Evolutionary conservation across 2,888 invertebrate species (phyloP).

Genomic region (Nesidiocoris tenuis): DNA sequence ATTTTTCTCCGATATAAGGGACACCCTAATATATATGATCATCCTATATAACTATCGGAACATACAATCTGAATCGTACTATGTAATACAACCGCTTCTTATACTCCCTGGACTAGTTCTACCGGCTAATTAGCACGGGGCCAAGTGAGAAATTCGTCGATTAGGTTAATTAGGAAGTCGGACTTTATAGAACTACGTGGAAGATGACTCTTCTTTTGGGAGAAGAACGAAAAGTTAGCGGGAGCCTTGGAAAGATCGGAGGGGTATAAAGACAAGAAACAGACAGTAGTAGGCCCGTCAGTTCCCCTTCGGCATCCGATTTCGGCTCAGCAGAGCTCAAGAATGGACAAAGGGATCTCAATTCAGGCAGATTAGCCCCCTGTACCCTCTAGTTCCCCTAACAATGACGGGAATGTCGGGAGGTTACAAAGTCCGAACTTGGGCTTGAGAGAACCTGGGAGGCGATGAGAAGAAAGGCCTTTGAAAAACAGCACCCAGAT

Average conservation of each 20-base stretch:
- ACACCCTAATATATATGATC: too few relatives aligned
- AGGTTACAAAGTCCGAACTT: neutral
- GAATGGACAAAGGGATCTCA: constrained; percentile 16
- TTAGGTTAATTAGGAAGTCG: neutral
- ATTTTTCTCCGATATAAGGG: too few relatives aligned
- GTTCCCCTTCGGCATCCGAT: neutral
- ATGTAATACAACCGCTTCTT: too few relatives aligned
- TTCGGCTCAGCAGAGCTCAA: neutral
- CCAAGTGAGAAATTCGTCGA: neutral
- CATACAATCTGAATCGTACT: too few relatives aligned
- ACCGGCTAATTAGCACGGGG: too few relatives aligned
- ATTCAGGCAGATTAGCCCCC: constrained; percentile 21
- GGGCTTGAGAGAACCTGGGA: neutral
- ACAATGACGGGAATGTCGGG: neutral
- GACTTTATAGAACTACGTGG: neutral
- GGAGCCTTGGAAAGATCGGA: neutral
- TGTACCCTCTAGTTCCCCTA: neutral
- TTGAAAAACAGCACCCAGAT: neutral
- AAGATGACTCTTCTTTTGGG: neutral
- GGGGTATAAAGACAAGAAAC: neutral
- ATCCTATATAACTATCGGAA: too few relatives aligned
- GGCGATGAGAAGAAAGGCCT: neutral
- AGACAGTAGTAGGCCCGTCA: neutral
- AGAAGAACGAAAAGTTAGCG: neutral
- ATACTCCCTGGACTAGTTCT: too few relatives aligned